Percentiles rank a stretch among this genome's conserved stretches.
phyloP scores from a whole-genome alignment of 2,113 vertebrate species.

The Ciconia maguari region DNA sequence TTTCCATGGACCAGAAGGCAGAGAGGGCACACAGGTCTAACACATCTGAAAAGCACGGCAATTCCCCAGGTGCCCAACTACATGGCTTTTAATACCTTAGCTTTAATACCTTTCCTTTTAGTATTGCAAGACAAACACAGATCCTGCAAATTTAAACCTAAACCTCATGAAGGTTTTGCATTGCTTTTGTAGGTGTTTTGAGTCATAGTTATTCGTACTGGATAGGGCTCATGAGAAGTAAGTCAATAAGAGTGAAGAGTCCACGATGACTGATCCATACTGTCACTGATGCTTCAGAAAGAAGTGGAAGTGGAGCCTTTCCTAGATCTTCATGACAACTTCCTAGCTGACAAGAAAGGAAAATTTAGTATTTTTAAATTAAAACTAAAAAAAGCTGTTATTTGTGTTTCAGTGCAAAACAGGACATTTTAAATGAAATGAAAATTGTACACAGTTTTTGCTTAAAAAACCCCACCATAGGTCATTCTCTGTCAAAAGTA shows the following conservation, averaged over 20 bases:
- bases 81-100: neutral
- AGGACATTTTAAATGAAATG: neutral
- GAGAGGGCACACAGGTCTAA: neutral
- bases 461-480: neutral
- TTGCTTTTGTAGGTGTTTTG: neutral
- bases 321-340: neutral
- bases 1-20: neutral
- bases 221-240: neutral
- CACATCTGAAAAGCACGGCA: neutral
- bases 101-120: neutral
- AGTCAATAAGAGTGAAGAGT: neutral
- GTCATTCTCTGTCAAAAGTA: neutral
- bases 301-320: neutral
- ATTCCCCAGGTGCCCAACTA: too few species aligned
- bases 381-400: neutral
- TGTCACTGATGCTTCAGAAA: neutral
- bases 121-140: neutral
- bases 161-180: neutral
- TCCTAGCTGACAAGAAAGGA: neutral
- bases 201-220: fast-evolving
- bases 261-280: fast-evolving
- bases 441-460: neutral
- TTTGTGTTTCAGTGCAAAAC: neutral
- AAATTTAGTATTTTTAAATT: neutral
- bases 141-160: neutral